Base-by-base conservation (phyloP, 2,888 invertebrate species). In the Stenurella melanura region DNA sequence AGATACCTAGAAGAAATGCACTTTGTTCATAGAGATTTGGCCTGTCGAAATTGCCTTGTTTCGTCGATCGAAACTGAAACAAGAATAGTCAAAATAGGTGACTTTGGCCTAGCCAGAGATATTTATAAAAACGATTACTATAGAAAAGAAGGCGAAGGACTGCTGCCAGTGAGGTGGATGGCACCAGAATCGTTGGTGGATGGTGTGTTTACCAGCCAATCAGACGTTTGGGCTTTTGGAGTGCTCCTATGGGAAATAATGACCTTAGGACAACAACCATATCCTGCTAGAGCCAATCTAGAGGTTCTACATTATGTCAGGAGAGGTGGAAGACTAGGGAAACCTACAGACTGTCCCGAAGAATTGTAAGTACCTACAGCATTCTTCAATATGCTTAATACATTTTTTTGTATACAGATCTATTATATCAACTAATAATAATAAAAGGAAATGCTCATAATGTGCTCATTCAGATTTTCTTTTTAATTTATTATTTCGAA, bases 121-220 rank as follows among this genome's bases (percentile, higher is more conserved):
- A 97, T 99, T 80, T 98, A 98, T 89, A 97, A 97, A 88, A 98
- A 96, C 86, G 98, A 99, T 89, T 99, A 99, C 87, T 99, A 99
- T 87, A 93, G 98, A 80, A 98, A 98, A 89, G 97, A 97, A 90
- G 96, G 96, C 1, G 95, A 95, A 91, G 94, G 98, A 0, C 90
- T 98, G 63, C 89, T 99, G 69, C 99, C 98, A 1, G 97, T 99
- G 0, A 92, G 83, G 71, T 99, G 99, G 99, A 98, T 99, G 98
- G 95, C 98, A 0, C 98, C 98, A 0, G 99, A 99, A 90, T 97
- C 98, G 26, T 90, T 99, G 12, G 95, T 97, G 1, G 98, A 98
- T 87, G 98, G 98, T 0, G 95, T 98, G 0, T 99, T 98, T 88
- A 98, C 98, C 0, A 96, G 96, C 68, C 98, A 98, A 88, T 97